A percentile compares a stretch with the other conserved stretches of the same genome.
These are phyloP conservation scores for Drosophila subpulchrella DNA, from an alignment of 1,140 invertebrate genomes.

Conservation along the genomic window DNA sequence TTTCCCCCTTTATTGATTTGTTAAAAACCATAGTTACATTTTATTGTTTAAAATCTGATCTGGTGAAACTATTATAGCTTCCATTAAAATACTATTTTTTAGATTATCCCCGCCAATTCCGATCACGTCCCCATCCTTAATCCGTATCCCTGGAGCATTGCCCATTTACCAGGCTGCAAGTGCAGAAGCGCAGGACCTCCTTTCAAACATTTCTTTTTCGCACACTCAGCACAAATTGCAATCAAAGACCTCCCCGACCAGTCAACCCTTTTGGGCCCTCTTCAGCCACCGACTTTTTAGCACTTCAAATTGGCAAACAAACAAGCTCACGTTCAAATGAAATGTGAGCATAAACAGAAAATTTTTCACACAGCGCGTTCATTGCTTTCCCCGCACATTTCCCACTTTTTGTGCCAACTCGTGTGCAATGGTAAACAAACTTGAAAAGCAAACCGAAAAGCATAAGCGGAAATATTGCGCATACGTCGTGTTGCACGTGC, in stretches of 20 bases:
- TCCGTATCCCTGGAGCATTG: conserved; percentile 10
- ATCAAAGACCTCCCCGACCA: conserved; percentile 49
- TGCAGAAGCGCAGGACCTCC: conserved; percentile 30
- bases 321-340: conserved; percentile 80
- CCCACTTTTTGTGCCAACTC: conserved; percentile 13
- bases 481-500: conserved; percentile 61
- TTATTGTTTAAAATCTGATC: no score
- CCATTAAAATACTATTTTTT: background rate
- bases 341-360: conserved; percentile 80
- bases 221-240: conserved; percentile 74
- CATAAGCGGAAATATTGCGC: conserved; percentile 62
- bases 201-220: conserved; percentile 51
- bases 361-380: conserved; percentile 70
- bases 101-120: background rate
- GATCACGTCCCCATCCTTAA: background rate
- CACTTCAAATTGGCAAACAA: conserved; percentile 80
- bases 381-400: conserved; percentile 2
- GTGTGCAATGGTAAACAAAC: conserved; percentile 69
- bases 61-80: background rate
- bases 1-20: no score
- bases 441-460: conserved; percentile 61
- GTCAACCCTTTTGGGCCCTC: conserved; percentile 8
- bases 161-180: conserved; percentile 23
- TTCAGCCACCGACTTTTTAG: conserved; percentile 51
- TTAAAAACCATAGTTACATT: no score